Evolutionary conservation across 2,888 invertebrate species (phyloP).

Genomic region (Enchytraeus crypticus): DNA sequence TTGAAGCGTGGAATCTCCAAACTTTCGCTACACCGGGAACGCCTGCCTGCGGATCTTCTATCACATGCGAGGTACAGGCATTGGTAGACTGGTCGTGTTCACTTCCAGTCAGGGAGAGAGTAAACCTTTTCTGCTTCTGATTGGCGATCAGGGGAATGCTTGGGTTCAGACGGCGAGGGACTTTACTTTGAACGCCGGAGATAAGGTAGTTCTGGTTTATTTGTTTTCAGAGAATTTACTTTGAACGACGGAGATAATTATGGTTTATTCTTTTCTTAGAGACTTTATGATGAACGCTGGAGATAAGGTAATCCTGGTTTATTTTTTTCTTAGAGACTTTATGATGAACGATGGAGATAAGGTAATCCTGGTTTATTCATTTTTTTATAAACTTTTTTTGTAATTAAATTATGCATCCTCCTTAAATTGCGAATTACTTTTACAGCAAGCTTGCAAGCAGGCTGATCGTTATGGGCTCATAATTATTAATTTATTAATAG

Average conservation of each 20-base stretch:
- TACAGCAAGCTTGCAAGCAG: too few species aligned
- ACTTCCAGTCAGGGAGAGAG: not conserved
- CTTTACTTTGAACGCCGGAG: not conserved
- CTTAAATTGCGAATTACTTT: too few species aligned
- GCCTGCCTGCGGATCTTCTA: constrained; percentile 10
- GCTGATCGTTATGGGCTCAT: too few species aligned
- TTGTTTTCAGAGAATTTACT: not conserved
- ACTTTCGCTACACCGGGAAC: not conserved
- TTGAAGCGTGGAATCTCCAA: constrained; percentile 12
- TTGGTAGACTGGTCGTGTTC: constrained; percentile 15
- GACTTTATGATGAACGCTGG: not conserved
- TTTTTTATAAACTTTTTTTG: too few species aligned
- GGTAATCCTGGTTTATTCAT: too few species aligned
- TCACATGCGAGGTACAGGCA: constrained; percentile 7
- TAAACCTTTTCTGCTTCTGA: not conserved
- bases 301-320: not conserved
- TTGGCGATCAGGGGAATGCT: not conserved
- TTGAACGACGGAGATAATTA: not conserved
- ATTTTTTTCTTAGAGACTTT: not conserved
- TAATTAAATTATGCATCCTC: too few species aligned
- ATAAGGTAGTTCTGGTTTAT: constrained; percentile 6
- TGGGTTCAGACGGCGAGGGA: not conserved
- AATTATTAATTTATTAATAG: too few species aligned
- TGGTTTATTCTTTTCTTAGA: not conserved
- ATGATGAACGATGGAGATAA: too few species aligned